phyloP scores from a whole-genome alignment of 2,797 vertebrate genomes.

The Myotis daubentonii region DNA sequence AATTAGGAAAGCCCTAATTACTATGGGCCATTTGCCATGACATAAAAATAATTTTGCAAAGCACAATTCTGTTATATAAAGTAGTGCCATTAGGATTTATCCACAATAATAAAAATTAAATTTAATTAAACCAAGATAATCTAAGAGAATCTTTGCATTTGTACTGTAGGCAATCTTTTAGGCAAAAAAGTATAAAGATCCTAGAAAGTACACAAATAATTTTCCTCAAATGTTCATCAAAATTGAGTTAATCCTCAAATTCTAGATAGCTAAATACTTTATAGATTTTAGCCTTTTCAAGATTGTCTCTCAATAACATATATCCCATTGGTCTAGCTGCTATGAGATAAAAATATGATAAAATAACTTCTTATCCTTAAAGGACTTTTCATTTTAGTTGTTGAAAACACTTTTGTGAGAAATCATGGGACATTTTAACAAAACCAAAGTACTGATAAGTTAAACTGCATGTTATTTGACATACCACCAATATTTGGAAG shows the following conservation, averaged over 20 bases:
- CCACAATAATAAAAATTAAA: constrained; percentile 28
- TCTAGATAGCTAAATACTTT: constrained; percentile 36
- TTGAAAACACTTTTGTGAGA: constrained; percentile 37
- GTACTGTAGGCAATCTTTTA: constrained; percentile 22
- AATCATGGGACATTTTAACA: constrained; percentile 24
- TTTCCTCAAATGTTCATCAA: constrained; percentile 41
- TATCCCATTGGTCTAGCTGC: constrained; percentile 3
- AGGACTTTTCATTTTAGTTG: constrained; percentile 33
- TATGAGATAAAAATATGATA: constrained; percentile 47
- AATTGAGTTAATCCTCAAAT: constrained; percentile 6
- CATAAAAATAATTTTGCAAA: constrained; percentile 52
- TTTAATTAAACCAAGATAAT: constrained; percentile 24
- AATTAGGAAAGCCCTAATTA: constrained; percentile 53
- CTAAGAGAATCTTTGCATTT: constrained; percentile 27
- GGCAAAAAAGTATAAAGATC: constrained; percentile 43
- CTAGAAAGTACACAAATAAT: neutral
- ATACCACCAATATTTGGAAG: constrained; percentile 24
- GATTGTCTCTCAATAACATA: constrained; percentile 11
- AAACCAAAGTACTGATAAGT: neutral
- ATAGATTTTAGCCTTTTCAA: constrained; percentile 45
- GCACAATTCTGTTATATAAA: constrained; percentile 30
- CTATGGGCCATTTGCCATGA: constrained; percentile 27
- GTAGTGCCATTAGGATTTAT: constrained; percentile 33
- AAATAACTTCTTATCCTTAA: constrained; percentile 13
- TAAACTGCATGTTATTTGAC: constrained; percentile 44